Percentiles rank a stretch among this genome's conserved stretches.
These are phyloP conservation scores for Zophobas atratus DNA, from an alignment of 1,140 invertebrate genomes.

Conservation along the genomic window DNA sequence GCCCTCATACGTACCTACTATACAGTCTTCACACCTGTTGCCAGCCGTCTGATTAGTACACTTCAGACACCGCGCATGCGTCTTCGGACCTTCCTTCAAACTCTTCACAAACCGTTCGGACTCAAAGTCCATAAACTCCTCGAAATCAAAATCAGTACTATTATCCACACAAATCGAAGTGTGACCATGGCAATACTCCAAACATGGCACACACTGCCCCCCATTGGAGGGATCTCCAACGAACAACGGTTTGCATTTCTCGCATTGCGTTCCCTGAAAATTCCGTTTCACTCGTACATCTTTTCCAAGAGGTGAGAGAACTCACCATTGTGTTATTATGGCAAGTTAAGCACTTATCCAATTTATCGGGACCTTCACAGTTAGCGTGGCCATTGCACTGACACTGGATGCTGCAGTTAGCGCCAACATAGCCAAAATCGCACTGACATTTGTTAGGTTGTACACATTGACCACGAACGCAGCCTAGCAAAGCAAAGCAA, in stretches of 20 bases:
- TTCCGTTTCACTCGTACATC: conserved; percentile 4
- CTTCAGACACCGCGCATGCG: conserved; percentile 85
- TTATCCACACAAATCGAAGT: conserved; percentile 83
- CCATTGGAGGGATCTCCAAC: conserved; percentile 93
- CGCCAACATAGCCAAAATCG: conserved; percentile 95
- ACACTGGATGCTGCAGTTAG: conserved; percentile 94
- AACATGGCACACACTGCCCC: conserved; percentile 89
- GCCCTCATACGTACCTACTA: conserved; percentile 76
- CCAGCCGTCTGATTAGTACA: conserved; percentile 91
- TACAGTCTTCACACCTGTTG: conserved; percentile 87
- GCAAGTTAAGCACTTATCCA: conserved; percentile 88
- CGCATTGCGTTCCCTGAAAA: conserved; percentile 82
- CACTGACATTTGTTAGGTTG: conserved; percentile 90
- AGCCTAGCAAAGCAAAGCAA: conserved; percentile 72
- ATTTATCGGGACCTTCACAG: conserved; percentile 87
- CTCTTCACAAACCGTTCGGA: conserved; percentile 69
- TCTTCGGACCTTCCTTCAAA: conserved; percentile 76
- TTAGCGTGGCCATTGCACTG: conserved; percentile 96
- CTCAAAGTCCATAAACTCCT: conserved; percentile 61
- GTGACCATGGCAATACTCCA: conserved; percentile 92
- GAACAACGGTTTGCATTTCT: conserved; percentile 89
- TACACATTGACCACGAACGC: conserved; percentile 89
- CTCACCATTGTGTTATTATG: conserved; percentile 91
- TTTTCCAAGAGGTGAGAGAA: conserved; percentile 43
- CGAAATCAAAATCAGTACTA: conserved; percentile 57